phyloP scores from a whole-genome alignment of 2,888 invertebrate genomes.

The Polydesmus complanatus region DNA sequence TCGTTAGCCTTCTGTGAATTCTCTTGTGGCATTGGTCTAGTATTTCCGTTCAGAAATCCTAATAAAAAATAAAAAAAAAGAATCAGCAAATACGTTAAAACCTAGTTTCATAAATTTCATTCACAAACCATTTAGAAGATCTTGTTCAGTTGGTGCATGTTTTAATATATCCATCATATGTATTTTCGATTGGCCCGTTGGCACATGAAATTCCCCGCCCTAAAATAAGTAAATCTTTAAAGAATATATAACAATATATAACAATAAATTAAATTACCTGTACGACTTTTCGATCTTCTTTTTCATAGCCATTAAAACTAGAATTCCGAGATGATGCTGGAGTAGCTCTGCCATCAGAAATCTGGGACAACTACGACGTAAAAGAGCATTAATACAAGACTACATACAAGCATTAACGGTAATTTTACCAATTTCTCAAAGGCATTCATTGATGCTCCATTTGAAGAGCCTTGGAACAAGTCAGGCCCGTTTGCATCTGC shows the following conservation, averaged over 20 bases:
- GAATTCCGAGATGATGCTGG: not conserved
- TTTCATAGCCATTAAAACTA: not conserved
- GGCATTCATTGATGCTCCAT: slow-evolving; percentile 41
- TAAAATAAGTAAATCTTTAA: not conserved
- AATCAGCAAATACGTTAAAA: not conserved
- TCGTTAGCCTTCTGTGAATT: not conserved
- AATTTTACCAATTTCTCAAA: slow-evolving; percentile 64
- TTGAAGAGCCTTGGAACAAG: not conserved
- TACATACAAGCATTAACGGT: too few relatives aligned
- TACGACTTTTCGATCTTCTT: not conserved
- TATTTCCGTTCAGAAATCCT: not conserved
- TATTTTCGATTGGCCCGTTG: slow-evolving; percentile 5
- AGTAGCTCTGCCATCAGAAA: slow-evolving; percentile 17
- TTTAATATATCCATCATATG: slow-evolving; percentile 15
- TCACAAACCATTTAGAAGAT: slow-evolving; percentile 18
- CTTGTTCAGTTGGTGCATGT: slow-evolving; percentile 22
- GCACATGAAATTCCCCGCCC: not conserved
- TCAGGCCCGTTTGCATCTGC: not conserved
- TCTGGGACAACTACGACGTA: slow-evolving; percentile 13
- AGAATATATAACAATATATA: not conserved
- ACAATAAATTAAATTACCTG: not conserved
- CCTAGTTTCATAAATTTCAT: not conserved
- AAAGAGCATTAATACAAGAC: too few relatives aligned
- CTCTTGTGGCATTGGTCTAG: not conserved
- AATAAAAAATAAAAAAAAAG: too few relatives aligned